These are phyloP conservation scores for Ceryle rudis DNA, from an alignment of 2,797 vertebrate genomes.

Conservation along the genomic window DNA sequence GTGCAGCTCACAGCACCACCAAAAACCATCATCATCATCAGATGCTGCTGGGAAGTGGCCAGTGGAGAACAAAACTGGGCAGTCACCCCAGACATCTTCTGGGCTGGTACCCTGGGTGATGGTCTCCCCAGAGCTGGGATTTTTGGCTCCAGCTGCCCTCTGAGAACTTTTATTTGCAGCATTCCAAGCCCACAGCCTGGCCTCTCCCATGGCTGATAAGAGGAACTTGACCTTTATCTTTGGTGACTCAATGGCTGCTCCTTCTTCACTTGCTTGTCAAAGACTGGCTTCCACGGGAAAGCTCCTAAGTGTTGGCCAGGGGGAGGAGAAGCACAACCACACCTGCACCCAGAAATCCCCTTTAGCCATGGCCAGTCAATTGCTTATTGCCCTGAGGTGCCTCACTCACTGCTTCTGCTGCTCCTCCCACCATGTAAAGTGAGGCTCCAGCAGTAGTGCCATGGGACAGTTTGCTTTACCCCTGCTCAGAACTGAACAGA, in stretches of 20 bases:
- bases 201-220: slow-evolving; percentile 47
- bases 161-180: slow-evolving; percentile 13
- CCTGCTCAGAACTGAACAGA: neutral
- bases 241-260: slow-evolving; percentile 59
- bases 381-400: accelerated
- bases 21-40: neutral
- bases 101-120: neutral
- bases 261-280: neutral
- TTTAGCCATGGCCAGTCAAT: neutral
- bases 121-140: neutral
- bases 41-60: neutral
- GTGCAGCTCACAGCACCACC: neutral
- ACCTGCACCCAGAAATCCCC: neutral
- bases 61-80: neutral
- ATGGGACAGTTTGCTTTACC: neutral
- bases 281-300: neutral
- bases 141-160: neutral
- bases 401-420: neutral
- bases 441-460: neutral
- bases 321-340: neutral
- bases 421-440: neutral
- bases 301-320: neutral
- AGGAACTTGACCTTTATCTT: slow-evolving; percentile 34
- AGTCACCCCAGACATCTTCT: accelerated
- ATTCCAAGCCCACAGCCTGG: neutral